Evolutionary conservation across 2,888 invertebrate species (phyloP).

Genomic region (Leucoma salicis): DNA sequence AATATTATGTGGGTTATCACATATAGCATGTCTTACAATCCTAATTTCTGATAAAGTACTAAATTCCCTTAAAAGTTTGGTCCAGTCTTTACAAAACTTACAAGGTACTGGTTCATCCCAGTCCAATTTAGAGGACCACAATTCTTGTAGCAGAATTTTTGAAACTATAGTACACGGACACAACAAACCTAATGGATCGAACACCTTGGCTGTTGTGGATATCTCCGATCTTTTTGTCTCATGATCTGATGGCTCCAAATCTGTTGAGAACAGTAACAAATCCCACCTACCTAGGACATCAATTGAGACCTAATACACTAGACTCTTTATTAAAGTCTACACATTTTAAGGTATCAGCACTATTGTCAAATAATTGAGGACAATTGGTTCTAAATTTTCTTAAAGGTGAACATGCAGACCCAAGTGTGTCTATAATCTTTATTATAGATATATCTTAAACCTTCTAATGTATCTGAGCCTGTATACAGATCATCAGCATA

Average conservation of each 20-base stretch:
- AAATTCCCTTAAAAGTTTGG: no score
- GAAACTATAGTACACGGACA: slow-evolving; percentile 5
- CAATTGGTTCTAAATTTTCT: no score
- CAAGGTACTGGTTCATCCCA: slow-evolving; percentile 6
- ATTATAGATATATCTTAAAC: no score
- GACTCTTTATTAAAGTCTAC: neutral
- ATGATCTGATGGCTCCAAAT: neutral
- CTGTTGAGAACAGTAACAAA: neutral
- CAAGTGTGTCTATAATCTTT: no score
- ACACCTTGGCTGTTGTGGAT: slow-evolving; percentile 2
- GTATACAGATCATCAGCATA: no score
- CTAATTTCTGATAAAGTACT: no score
- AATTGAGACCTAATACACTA: neutral
- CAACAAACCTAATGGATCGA: slow-evolving; percentile 5
- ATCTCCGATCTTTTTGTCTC: neutral
- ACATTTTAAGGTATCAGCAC: no score
- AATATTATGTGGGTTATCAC: no score
- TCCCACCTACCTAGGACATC: neutral
- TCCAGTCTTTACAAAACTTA: no score
- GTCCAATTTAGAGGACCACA: slow-evolving; percentile 5
- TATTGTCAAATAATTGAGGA: no score
- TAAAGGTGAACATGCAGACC: neutral
- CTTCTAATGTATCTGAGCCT: no score
- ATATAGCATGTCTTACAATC: no score
- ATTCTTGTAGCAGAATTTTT: slow-evolving; percentile 6